Evolutionary conservation across 2,888 invertebrate species (phyloP).

Genomic region (Diarsia dahlii): DNA sequence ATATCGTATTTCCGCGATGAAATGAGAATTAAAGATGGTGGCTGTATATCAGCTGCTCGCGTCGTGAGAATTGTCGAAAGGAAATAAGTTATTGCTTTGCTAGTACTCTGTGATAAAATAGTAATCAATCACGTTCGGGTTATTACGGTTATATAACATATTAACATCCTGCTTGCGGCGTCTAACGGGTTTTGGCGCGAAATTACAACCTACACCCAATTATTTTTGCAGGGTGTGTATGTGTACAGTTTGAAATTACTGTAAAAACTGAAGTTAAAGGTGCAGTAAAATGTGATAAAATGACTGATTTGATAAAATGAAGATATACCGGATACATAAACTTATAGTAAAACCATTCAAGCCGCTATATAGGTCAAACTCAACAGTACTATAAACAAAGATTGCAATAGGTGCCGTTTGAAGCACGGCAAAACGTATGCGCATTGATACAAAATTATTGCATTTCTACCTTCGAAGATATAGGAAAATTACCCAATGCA

Average conservation of each 20-base stretch:
- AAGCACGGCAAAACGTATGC: conserved; percentile 14
- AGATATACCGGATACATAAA: not conserved
- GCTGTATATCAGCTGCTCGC: conserved; percentile 20
- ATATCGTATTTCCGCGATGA: conserved; percentile 43
- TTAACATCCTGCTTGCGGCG: conserved; percentile 32
- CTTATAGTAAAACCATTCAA: conserved; percentile 13
- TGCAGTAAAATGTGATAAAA: not conserved
- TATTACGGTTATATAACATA: conserved; percentile 40
- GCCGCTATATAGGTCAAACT: conserved; percentile 34
- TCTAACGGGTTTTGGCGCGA: conserved; percentile 16
- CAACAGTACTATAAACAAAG: conserved; percentile 37
- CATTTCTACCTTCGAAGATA: conserved; percentile 56
- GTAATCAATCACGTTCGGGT: conserved; percentile 43
- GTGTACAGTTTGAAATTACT: not conserved
- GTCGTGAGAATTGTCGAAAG: conserved; percentile 56
- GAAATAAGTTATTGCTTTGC: conserved; percentile 49
- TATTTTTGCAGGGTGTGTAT: not conserved
- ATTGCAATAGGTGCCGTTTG: conserved; percentile 33
- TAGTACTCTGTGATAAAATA: conserved; percentile 40
- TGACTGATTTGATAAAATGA: not conserved
- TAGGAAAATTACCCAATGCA: conserved; percentile 57
- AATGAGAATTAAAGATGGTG: conserved; percentile 24
- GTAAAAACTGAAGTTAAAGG: not conserved
- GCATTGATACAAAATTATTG: conserved; percentile 57
- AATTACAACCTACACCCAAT: conserved; percentile 12